Base-by-base conservation (phyloP, 1,140 invertebrate genomes). In the Micrasema longulum region DNA sequence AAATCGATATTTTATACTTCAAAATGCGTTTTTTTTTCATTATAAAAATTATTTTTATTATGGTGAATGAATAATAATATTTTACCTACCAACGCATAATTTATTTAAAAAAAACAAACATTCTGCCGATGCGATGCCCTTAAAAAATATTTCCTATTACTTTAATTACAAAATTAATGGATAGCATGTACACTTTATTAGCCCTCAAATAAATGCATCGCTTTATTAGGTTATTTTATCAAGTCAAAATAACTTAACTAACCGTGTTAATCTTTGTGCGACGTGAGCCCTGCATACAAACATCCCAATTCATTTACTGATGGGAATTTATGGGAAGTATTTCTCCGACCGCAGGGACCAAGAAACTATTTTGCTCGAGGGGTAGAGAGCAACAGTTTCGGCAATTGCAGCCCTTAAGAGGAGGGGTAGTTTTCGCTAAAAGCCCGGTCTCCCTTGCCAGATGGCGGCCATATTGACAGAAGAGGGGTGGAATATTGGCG, bases 391-490 rank as follows among this genome's bases (percentile, higher is more conserved):
- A 71, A 63, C 73, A 74, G 73, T 71, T 74, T 71, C 38, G 50
- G 23, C 57, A 47, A 68, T 71, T 74, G 68, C 63, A 71, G 36
- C 69, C 70, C 45, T 31, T 52, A 38, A 71, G 53, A 74, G 50
- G 69, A 68, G 73, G 36, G 73, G 18, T 50, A 60, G 47, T 48
- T 45, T 74, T 71, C 64, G 73, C 71, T 74, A 71, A 74, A 74
- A 71, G 68, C 53, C 68, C 64, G 41, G 50, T 57, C 45, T 41
- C 60, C 64, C 73, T 52, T 48, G 18, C 12, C 62, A 66, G 63
- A 64, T 72, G 70, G 63, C 63, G 70, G 63, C 63, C 57, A 55
- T 68, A 74, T 73, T 68, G 65, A 73, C 55, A 60, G 55, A 60
- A 9, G 16, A 2, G 55, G 31, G 55, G 26, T 31, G 55, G 18